Conservation (phyloP, 2,113 vertebrate genomes). For the Psephotus haematonotus region DNA sequence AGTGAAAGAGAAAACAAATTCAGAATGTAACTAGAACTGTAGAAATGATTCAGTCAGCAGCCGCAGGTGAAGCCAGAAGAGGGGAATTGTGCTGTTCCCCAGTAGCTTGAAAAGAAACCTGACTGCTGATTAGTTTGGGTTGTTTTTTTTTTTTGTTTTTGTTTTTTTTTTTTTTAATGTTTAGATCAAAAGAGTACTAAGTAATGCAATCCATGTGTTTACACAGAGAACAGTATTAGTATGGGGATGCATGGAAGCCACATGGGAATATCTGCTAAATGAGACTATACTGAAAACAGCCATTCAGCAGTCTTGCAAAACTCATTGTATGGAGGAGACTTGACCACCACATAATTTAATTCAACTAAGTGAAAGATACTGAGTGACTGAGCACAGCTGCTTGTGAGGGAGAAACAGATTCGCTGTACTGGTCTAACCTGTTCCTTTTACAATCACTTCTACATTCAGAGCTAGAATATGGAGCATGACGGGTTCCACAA, state of each 20-base stretch:
- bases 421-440: background rate
- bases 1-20: background rate
- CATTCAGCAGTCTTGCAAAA: slow-evolving; percentile 34
- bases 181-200: slow-evolving; percentile 57
- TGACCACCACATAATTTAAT: background rate
- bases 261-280: slow-evolving; percentile 58
- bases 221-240: background rate
- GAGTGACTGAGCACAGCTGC: background rate
- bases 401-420: background rate
- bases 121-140: background rate
- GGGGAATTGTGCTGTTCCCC: background rate
- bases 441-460: background rate
- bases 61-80: background rate
- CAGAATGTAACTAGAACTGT: background rate
- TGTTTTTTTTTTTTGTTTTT: background rate
- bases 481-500: background rate
- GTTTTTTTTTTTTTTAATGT: background rate
- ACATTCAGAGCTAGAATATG: background rate
- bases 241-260: slow-evolving; percentile 52
- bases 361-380: background rate
- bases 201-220: slow-evolving; percentile 55
- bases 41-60: background rate
- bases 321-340: background rate
- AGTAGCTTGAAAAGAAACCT: slow-evolving; percentile 51
- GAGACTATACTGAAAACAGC: background rate